Evolutionary conservation across 2,113 vertebrate genomes (phyloP).

Genomic region (Xenopus laevis): DNA sequence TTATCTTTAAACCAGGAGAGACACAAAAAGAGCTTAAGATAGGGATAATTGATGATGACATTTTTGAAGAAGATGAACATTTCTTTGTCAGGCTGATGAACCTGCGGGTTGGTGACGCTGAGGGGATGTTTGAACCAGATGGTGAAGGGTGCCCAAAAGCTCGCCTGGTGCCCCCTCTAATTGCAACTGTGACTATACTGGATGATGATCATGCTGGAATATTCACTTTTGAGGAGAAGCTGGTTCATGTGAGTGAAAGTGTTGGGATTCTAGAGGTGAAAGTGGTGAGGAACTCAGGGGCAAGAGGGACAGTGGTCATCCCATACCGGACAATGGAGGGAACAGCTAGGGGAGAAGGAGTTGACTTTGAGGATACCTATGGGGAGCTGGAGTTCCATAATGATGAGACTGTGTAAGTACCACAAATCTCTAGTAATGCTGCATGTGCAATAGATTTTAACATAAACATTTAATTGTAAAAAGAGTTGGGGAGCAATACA

Average conservation of each 20-base stretch:
- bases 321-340: slow-evolving; percentile 86
- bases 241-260: slow-evolving; percentile 85
- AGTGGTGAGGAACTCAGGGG: slow-evolving; percentile 85
- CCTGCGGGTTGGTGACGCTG: slow-evolving; percentile 83
- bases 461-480: too few relatives aligned
- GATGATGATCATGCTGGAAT: slow-evolving; percentile 96
- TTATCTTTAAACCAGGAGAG: slow-evolving; percentile 72
- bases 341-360: slow-evolving; percentile 73
- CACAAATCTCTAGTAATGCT: neutral
- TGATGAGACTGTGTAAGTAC: slow-evolving; percentile 87
- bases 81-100: slow-evolving; percentile 95
- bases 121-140: slow-evolving; percentile 92
- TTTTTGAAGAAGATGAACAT: slow-evolving; percentile 96
- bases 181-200: slow-evolving; percentile 91
- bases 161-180: slow-evolving; percentile 74
- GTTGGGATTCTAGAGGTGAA: slow-evolving; percentile 88
- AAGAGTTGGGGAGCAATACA: too few relatives aligned
- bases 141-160: slow-evolving; percentile 75
- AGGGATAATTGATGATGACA: slow-evolving; percentile 94
- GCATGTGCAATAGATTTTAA: neutral
- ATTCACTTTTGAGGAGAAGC: slow-evolving; percentile 84
- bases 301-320: slow-evolving; percentile 86
- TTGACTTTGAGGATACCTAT: slow-evolving; percentile 82
- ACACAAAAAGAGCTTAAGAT: slow-evolving; percentile 74
- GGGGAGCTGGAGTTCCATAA: slow-evolving; percentile 92